Conservation (phyloP, 2,888 invertebrate species). For the Nomada ferruginata region DNA sequence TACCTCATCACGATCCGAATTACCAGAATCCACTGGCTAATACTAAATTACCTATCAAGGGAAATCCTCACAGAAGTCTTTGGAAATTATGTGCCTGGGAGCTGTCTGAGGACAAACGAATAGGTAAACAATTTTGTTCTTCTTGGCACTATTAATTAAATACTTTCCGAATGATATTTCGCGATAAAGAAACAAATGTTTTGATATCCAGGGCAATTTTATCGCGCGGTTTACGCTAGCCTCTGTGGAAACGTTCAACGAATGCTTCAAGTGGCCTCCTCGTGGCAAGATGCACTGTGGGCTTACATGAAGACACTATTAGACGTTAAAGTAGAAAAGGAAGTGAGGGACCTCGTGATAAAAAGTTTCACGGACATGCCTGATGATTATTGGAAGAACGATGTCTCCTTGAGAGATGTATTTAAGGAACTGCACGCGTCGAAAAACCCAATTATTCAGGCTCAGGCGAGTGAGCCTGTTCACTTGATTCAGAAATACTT, state of each 20-base stretch:
- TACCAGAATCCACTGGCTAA: constrained; percentile 82
- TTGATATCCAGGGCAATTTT: constrained; percentile 75
- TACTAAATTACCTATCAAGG: constrained; percentile 88
- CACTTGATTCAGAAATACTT: constrained; percentile 93
- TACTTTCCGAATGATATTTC: neutral
- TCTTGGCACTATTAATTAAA: neutral
- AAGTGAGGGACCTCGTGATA: constrained; percentile 87
- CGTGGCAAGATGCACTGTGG: constrained; percentile 97
- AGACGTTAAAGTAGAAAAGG: constrained; percentile 93
- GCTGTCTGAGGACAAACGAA: constrained; percentile 80
- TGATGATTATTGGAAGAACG: constrained; percentile 89
- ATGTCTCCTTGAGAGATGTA: constrained; percentile 88
- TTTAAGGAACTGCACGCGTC: constrained; percentile 89
- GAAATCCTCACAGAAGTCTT: constrained; percentile 92
- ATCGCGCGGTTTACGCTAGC: constrained; percentile 82
- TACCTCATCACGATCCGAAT: constrained; percentile 94
- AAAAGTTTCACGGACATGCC: constrained; percentile 87
- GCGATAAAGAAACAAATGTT: neutral
- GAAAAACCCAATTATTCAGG: constrained; percentile 85
- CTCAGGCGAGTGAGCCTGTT: constrained; percentile 88
- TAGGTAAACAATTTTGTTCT: constrained; percentile 71
- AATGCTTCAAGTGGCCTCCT: constrained; percentile 90
- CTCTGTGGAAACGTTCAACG: constrained; percentile 93
- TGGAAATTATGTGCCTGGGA: constrained; percentile 92
- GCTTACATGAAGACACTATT: constrained; percentile 92